Evolutionary conservation across 1,140 invertebrate species (phyloP), one percentile per base, ranked within the genome.

Genomic region (Platorchestia sp.): DNA sequence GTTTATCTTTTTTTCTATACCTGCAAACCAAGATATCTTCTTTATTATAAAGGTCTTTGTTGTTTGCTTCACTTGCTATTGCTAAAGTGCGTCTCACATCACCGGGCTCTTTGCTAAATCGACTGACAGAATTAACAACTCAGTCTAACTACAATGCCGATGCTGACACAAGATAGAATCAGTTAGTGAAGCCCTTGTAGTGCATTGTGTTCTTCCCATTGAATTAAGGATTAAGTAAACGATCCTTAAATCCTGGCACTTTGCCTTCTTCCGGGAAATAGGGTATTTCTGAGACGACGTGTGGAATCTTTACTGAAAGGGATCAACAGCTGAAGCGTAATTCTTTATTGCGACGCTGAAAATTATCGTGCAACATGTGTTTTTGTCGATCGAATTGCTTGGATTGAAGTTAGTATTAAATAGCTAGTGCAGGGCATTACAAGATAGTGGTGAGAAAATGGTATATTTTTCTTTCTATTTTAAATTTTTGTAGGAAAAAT

Each of bases 241-340:
- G 87, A 89, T 41, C 87, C 43, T 19, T 14, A 89, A 41, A 89
- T 89, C 87, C 87, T 41, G 87, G 43, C 87, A 89, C 87, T 89
- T 89, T 42, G 87, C 87, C 43, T 44, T 89, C 87, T 89, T 89
- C 59, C 59, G 59, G 59, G 59, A 75, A 75, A 75, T 75, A 75
- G 27, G 59, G 59, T 75, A 22, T 75, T 75, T 43, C 87, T 42
- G 41, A 89, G 87, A 42, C 87, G 87, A 42, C 87, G 3, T 42
- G 87, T 89, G 87, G 3, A 89, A 89, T 89, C 43, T 89, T 89
- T 42, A 44, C 6, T 89, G 22, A 89, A 5, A 89, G 87, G 7
- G 86, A 41, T 44, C 1, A 89, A 89, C 87, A 89, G 3, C 36
- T 19, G 16, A 5, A 27, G 0, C n/a, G 7, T 41, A 10, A 89